A percentile compares a stretch with the other conserved stretches of the same genome.
These are phyloP conservation scores for Eupleurogrammus muticus DNA, from an alignment of 2,797 vertebrate species.

Conservation along the genomic window DNA sequence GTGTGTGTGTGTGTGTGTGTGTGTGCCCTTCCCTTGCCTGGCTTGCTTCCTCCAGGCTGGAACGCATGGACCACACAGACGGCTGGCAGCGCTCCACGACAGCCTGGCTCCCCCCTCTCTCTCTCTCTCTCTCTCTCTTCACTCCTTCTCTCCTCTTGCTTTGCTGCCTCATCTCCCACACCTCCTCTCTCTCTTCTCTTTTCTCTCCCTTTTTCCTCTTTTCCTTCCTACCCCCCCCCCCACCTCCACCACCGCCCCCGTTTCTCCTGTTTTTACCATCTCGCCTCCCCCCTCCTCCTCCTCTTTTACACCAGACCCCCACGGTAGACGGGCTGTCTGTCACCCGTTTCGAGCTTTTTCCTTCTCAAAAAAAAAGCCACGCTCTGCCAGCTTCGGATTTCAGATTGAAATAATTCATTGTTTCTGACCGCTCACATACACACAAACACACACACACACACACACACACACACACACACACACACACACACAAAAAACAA, in stretches of 20 bases:
- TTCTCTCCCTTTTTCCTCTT: slow-evolving; percentile 21
- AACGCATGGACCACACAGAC: slow-evolving; percentile 88
- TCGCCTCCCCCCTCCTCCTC: slow-evolving; percentile 20
- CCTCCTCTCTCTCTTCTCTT: slow-evolving; percentile 43
- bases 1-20: slow-evolving; percentile 56
- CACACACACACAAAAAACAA: no score
- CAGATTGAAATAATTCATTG: slow-evolving; percentile 80
- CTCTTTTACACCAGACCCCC: slow-evolving; percentile 61
- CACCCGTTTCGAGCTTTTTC: slow-evolving; percentile 59
- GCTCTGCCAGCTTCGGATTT: slow-evolving; percentile 67
- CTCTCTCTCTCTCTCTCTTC: slow-evolving; percentile 54
- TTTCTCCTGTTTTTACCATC: slow-evolving; percentile 56
- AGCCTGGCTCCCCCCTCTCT: slow-evolving; percentile 74
- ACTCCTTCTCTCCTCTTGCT: slow-evolving; percentile 57
- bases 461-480: no score
- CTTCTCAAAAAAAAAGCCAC: slow-evolving; percentile 12
- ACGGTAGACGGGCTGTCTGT: slow-evolving; percentile 64
- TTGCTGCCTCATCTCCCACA: slow-evolving; percentile 57
- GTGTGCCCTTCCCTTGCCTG: slow-evolving; percentile 79
- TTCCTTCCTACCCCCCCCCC: slow-evolving; percentile 37
- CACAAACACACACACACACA: no score
- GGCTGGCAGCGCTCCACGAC: slow-evolving; percentile 84
- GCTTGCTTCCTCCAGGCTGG: slow-evolving; percentile 85
- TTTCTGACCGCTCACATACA: slow-evolving; percentile 67
- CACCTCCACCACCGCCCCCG: background rate